Base-by-base conservation (phyloP, 1,140 invertebrate genomes). In the Prorops nasuta region DNA sequence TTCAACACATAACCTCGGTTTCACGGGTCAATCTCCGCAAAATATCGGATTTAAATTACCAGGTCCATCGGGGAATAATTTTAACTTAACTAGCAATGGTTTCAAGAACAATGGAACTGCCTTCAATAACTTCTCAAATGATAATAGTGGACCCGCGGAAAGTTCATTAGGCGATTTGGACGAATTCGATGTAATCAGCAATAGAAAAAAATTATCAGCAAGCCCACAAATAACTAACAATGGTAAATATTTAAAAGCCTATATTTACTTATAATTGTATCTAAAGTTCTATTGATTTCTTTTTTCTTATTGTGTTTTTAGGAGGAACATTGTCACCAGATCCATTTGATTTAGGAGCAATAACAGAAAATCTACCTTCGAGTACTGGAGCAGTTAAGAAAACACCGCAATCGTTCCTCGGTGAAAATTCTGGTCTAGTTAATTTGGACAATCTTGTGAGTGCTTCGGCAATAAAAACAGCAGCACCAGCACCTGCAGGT, bases 371-470 rank as follows among this genome's bases (percentile, higher is more conserved):
- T 49, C 68, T 85, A 39, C 71, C 77, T 22, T 65, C 66, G 41
- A 76, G 73, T 55, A 78, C 76, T 17, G 78, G 79, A 58, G 80
- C 78, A 52, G 73, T 81, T 18, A 88, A 90, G 71, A 95, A 94
- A 74, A 94, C 91, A 44, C 93, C 95, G 7, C 91, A 94, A 59
- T 87, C 86, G 59, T 97, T 98, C 77, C 83, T 98, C 6, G 94
- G 94, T 15, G 92, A 96, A 78, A 97, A 97, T 78, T 94, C 91
- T 16, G 84, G 87, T 56, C 82, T 98, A 49, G 94, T 97, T 34
- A 97, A 97, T 83, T 81, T 98, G 64, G 94, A 98, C 78, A 94
- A 96, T 79, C 83, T 98, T 65, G 89, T 97, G 50, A 91, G 90
- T 60, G 80, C 84, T 17, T 69, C 74, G 34, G 46, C 74, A 40